These are phyloP conservation scores for Bembecia ichneumoniformis DNA, from an alignment of 2,888 invertebrate genomes.

Conservation along the genomic window DNA sequence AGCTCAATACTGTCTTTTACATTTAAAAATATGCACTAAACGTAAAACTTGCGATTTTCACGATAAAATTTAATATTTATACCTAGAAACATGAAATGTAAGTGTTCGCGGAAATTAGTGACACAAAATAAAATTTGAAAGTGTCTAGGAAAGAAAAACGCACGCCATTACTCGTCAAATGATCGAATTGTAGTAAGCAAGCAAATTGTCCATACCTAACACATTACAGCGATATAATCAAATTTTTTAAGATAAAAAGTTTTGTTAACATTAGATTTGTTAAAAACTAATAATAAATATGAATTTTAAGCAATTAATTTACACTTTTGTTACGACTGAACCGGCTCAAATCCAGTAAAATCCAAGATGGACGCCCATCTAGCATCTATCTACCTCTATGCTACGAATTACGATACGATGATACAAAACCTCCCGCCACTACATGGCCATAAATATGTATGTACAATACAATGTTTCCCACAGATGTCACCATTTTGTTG, in stretches of 20 bases:
- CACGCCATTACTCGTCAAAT: conserved; percentile 78
- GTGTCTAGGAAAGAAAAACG: conserved; percentile 74
- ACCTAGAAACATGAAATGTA: background rate
- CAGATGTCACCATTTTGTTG: too few relatives aligned
- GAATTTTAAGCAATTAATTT: conserved; percentile 58
- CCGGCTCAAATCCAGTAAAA: conserved; percentile 83
- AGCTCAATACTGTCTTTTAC: conserved; percentile 33
- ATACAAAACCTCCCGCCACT: conserved; percentile 21
- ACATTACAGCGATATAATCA: conserved; percentile 78
- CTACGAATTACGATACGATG: conserved; percentile 7
- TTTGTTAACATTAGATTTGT: conserved; percentile 61
- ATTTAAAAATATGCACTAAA: background rate
- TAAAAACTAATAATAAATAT: conserved; percentile 60
- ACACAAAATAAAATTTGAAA: conserved; percentile 63
- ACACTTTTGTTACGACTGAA: conserved; percentile 73
- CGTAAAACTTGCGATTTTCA: background rate
- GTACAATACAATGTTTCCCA: too few relatives aligned
- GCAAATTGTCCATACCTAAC: conserved; percentile 75
- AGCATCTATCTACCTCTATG: conserved; percentile 32
- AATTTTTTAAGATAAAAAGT: conserved; percentile 64
- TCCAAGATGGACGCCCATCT: conserved; percentile 87
- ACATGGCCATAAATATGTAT: background rate
- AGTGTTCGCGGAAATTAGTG: background rate
- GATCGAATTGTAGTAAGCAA: conserved; percentile 58
- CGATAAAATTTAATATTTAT: background rate